Percentiles rank a stretch among this genome's conserved stretches.
Conservation (phyloP, 2,888 invertebrate genomes). For the Notocelia uddmanniana region DNA sequence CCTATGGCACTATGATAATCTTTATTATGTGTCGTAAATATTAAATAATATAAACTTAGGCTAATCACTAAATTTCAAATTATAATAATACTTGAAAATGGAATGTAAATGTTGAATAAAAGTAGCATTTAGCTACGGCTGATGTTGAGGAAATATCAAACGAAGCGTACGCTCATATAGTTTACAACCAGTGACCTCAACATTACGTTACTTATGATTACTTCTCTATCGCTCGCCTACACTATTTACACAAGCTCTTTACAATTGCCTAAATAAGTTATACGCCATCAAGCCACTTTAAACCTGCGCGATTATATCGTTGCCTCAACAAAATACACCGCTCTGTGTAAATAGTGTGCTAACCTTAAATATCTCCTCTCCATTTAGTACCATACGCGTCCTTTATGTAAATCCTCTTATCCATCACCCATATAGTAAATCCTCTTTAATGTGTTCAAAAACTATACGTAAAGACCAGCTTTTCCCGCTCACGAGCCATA, state of each 20-base stretch:
- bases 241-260: conserved; percentile 37
- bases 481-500: too few relatives aligned
- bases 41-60: conserved; percentile 41
- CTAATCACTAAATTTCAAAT: conserved; percentile 21
- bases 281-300: conserved; percentile 12
- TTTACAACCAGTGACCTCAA: conserved; percentile 55
- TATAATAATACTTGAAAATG: conserved; percentile 43
- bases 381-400: conserved; percentile 10
- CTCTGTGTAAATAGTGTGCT: conserved; percentile 33
- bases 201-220: conserved; percentile 31
- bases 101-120: conserved; percentile 29
- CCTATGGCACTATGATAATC: conserved; percentile 47
- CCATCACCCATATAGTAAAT: too few relatives aligned
- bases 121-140: conserved; percentile 4
- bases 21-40: conserved; percentile 28
- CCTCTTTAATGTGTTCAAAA: too few relatives aligned
- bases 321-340: conserved; percentile 20
- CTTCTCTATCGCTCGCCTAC: conserved; percentile 6
- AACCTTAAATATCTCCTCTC: background rate
- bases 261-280: conserved; percentile 32
- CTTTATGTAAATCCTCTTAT: too few relatives aligned
- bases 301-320: conserved; percentile 37
- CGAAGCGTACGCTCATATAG: conserved; percentile 53
- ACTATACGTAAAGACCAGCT: too few relatives aligned
- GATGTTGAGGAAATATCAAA: conserved; percentile 50